Conservation (phyloP, 2,797 vertebrate species). For the Capromys pilorides region DNA sequence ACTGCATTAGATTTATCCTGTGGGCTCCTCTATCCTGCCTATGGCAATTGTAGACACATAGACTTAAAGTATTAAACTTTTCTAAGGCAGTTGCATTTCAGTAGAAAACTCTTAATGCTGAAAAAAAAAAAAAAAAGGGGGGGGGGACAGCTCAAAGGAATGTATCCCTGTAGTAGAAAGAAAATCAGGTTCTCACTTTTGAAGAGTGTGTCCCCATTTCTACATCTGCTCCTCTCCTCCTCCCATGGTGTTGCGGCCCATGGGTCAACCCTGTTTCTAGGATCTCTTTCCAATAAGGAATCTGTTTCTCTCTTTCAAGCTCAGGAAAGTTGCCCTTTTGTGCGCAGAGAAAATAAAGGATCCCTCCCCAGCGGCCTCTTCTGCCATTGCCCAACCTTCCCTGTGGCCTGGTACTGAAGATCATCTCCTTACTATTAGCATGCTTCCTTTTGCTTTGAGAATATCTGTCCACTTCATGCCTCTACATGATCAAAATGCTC, state of each 20-base stretch:
- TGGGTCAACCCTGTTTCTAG: neutral
- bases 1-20: neutral
- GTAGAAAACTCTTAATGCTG: neutral
- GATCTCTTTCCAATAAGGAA: constrained; percentile 1
- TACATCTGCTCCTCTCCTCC: neutral
- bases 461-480: neutral
- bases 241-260: neutral
- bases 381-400: neutral
- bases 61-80: neutral
- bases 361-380: neutral
- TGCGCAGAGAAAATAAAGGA: neutral
- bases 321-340: neutral
- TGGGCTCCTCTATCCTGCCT: neutral
- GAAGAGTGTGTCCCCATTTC: neutral
- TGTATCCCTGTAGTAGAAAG: neutral
- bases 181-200: neutral
- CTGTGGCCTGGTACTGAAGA: neutral
- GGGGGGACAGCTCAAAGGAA: neutral
- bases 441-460: neutral
- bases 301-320: constrained; percentile 12
- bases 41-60: neutral
- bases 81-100: neutral
- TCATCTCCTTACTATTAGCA: neutral
- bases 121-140: neutral
- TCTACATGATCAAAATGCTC: neutral